These are phyloP conservation scores for Pasiphila rectangulata DNA, from an alignment of 2,888 invertebrate genomes.

Conservation along the genomic window DNA sequence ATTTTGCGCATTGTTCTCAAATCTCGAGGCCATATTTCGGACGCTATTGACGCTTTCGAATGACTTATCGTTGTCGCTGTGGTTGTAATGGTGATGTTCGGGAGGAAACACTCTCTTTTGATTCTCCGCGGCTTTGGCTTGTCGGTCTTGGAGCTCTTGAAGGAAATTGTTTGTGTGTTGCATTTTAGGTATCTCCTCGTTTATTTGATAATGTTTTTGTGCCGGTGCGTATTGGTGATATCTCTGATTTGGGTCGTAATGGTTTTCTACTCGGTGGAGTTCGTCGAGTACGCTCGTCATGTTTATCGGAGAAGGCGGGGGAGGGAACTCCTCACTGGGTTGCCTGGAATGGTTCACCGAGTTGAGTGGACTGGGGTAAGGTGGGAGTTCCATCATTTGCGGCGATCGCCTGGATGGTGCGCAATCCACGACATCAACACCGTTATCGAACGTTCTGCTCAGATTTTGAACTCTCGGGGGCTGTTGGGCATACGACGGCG, in stretches of 20 bases:
- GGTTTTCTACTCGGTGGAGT: slow-evolving; percentile 68
- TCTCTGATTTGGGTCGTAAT: slow-evolving; percentile 33
- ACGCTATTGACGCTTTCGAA: slow-evolving; percentile 77
- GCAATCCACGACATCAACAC: slow-evolving; percentile 85
- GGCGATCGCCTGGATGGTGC: slow-evolving; percentile 67
- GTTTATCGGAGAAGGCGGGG: slow-evolving; percentile 90
- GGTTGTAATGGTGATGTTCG: slow-evolving; percentile 62
- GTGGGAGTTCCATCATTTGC: slow-evolving; percentile 84
- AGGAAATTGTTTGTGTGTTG: slow-evolving; percentile 82
- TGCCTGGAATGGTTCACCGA: slow-evolving; percentile 91
- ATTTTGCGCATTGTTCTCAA: slow-evolving; percentile 79
- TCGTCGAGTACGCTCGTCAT: slow-evolving; percentile 84
- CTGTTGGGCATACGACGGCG: slow-evolving; percentile 32
- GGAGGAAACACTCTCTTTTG: slow-evolving; percentile 63
- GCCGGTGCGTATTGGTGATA: slow-evolving; percentile 17
- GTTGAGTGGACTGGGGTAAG: slow-evolving; percentile 89
- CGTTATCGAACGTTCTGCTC: slow-evolving; percentile 66
- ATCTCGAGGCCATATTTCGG: slow-evolving; percentile 90
- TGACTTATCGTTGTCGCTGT: slow-evolving; percentile 45
- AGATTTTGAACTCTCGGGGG: slow-evolving; percentile 58
- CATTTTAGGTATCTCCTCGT: slow-evolving; percentile 30
- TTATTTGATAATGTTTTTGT: slow-evolving; percentile 39
- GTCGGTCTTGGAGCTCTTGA: slow-evolving; percentile 87
- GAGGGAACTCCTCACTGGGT: slow-evolving; percentile 93
- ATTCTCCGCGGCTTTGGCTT: slow-evolving; percentile 54